Base-by-base conservation (phyloP, 2,888 invertebrate species). In the Synanthedon vespiformis region DNA sequence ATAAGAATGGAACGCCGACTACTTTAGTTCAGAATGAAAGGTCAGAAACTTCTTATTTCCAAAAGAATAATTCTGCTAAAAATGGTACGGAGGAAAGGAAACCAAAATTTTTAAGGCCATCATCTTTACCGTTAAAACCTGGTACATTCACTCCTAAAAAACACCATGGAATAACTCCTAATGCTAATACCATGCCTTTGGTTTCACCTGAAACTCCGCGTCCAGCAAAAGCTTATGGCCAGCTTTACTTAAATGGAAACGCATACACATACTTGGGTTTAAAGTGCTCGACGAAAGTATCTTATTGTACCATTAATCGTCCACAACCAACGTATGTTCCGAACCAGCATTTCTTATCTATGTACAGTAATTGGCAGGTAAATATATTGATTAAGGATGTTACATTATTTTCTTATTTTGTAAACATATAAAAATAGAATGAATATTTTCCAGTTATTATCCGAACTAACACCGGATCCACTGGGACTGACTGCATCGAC, bases 291-390 rank as follows among this genome's bases (percentile, higher is more conserved):
- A 96, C 96, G 1, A 92, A 94, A 73, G 92, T 94, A 55, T 96
- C 95, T 64, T 98, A 96, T 77, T 98, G 98, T 69, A 97, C 97
- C 1, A 89, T 97, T 51, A 96, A 96, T 76, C 92, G 96, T 61
- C 95, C 96, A 1, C 98, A 98, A 73, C 98, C 98, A 1, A 96
- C 96, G 74, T 98, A 97, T 74, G 96, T 97, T 55, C 94, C 93
- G 1, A 95, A 95, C 64, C 92, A 94, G 75, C 94, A 95, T 68
- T 95, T 94, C 64, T 83, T 98, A 52, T 98, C 97, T 48, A 98
- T 98, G 98, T 98, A 98, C 76, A 97, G 97, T 52, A 97, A 97
- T 74, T 98, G 98, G 95, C 93, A 93, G 87, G 92, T 93, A 72
- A 89, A 64, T 55, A 54, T 56, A 51, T 48, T 16, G 8, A 40